Base-by-base conservation (phyloP, 92 coral and sea anemone species). In the Meandrina meandrites region DNA sequence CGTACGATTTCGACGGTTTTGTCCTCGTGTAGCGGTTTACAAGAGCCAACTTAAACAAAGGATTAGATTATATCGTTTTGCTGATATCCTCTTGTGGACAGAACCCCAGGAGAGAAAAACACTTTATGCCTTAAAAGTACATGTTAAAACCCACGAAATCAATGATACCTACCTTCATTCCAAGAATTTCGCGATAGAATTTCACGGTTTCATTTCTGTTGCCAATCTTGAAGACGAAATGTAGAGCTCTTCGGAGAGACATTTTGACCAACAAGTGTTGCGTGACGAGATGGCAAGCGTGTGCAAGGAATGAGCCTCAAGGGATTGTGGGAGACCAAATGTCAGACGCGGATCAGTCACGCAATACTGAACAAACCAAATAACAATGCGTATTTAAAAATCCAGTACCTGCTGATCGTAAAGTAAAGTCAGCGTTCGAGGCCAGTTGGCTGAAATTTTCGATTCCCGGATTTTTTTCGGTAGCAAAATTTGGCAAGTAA, bases 151-250 rank as follows among this genome's bases (percentile, higher is more conserved):
- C 0, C 17, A 30, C 1, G 37, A 13, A 3, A 17, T 17, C 58
- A 15, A 17, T 37, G 27, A 17, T 74, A 32, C 88, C 35, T 51
- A 97, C 99, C 99, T 97, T 97, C 94, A 97, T 95, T 22, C 99
- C 99, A 30, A 97, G 94, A 67, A 97, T 84, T 9, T 96, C 98
- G 14, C 99, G 90, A 84, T 95, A 95, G 89, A 96, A 97, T 78
- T 86, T 97, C 48, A 95, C 89, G 42, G 94, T 97, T 24, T 94
- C 97, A 67, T 91, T 94, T 58, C 99, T 83, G 79, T 97, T 93
- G 40, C 91, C 97, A 45, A 95, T 90, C 83, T 97, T 97, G 69
- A 97, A 95, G 24, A 97, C 99, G 87, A 97, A 97, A 92, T 97
- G 99, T 13, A 97, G 86, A 31, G 96, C 96, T 70, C 98, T 85